Evolutionary conservation across 2,113 vertebrate genomes (phyloP).

Genomic region (Microcebus jonahi): DNA sequence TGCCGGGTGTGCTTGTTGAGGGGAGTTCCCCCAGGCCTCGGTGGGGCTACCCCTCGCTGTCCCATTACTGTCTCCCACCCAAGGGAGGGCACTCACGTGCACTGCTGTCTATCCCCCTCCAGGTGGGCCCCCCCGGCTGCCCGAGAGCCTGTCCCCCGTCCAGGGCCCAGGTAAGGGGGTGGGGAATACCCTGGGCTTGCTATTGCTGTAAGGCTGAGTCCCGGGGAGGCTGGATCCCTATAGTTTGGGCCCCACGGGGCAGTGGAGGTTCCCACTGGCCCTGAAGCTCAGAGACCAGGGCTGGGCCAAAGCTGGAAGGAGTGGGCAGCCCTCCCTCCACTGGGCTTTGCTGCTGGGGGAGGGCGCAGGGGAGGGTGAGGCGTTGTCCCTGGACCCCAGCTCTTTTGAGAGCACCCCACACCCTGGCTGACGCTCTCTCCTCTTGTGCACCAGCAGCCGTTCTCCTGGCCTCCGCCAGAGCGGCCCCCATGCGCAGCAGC

Average conservation of each 20-base stretch:
- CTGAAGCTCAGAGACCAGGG: neutral
- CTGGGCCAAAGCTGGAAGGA: accelerated
- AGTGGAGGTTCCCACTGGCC: accelerated
- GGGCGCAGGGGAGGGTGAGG: neutral
- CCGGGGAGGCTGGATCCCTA: accelerated
- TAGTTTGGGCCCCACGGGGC: accelerated
- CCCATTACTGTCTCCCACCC: neutral
- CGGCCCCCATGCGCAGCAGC: accelerated
- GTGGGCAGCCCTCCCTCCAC: neutral
- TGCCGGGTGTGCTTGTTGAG: too few relatives aligned
- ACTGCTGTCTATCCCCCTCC: neutral
- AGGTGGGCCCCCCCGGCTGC: constrained; percentile 56
- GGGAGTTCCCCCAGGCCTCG: neutral
- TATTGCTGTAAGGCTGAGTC: neutral
- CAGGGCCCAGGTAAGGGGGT: constrained; percentile 44
- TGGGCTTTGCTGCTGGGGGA: neutral
- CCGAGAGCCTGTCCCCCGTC: accelerated
- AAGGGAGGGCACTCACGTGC: neutral
- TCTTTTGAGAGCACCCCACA: too few relatives aligned
- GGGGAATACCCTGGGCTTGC: too few relatives aligned
- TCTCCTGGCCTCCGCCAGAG: neutral
- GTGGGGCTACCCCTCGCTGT: neutral
- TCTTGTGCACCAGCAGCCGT: constrained; percentile 54
- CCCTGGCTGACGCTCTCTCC: neutral
- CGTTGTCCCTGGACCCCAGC: neutral